phyloP scores from a whole-genome alignment of 2,888 invertebrate genomes.

The Calameuta idolon region DNA sequence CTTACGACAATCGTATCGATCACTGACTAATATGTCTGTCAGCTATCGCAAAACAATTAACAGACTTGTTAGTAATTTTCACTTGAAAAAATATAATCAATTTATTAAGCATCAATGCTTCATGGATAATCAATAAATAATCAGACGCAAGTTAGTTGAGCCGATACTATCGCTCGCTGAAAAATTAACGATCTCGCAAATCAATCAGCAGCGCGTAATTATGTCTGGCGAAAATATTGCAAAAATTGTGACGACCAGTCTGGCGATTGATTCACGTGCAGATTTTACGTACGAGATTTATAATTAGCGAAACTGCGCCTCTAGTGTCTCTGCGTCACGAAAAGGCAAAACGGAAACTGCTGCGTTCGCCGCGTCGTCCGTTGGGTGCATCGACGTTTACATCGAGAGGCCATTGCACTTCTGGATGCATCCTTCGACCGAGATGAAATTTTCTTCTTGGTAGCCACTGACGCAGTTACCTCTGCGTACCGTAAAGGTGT shows the following conservation, averaged over 20 bases:
- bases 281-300: not conserved
- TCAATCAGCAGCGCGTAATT: not conserved
- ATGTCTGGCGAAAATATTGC: not conserved
- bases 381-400: not conserved
- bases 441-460: conserved; percentile 1
- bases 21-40: not conserved
- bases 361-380: not conserved
- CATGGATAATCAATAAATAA: not conserved
- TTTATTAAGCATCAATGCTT: not conserved
- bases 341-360: conserved; percentile 5
- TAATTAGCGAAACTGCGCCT: conserved; percentile 19
- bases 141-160: not conserved
- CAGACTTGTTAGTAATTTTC: not conserved
- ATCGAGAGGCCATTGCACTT: conserved; percentile 16
- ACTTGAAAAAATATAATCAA: not conserved
- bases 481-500: not conserved
- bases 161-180: not conserved
- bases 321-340: not conserved
- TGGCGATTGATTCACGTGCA: not conserved
- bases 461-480: conserved; percentile 10
- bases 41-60: not conserved
- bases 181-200: not conserved
- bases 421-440: conserved; percentile 1
- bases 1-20: not conserved
- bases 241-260: not conserved